Evolutionary conservation across 2,888 invertebrate species (phyloP), one percentile per base, ranked within the genome.

Genomic region (Amphimallon solstitiale): DNA sequence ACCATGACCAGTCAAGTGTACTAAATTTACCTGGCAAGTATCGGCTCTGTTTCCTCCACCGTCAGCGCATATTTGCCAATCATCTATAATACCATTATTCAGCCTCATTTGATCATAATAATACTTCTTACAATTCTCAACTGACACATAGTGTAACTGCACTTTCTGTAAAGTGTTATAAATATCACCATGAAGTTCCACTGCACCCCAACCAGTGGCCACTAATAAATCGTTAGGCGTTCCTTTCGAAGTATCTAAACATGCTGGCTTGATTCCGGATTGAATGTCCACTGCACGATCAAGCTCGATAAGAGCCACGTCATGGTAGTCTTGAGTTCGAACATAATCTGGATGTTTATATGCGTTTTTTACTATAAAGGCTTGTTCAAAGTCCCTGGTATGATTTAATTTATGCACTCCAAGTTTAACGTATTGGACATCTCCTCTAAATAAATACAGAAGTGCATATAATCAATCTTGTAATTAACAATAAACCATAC

Each of bases 301-400:
- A 35, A 86, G 70, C 70, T 79, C 78, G 1, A 86, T 66, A 1
- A 86, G 76, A 5, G 84, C 86, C 23, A 86, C 84, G 64, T 86
- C 86, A 70, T 86, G 80, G 70, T 86, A 86, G 56, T 81, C 77
- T 2, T 75, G 70, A 0, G 80, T 78, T 1, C 71, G 63, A 40
- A 75, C 76, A 70, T 85, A 86, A 0, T 76, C 68, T 0, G 84
- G 84, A 74, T 86, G 81, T n/a, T 73, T 70, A 60, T 81, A 78
- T 38, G 75, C 76, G 37, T 77, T 66, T 0, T 74, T 60, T 0
- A 84, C 71, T 5, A 71, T 71, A n/a, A 79, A 75, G 23, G 81
- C 72, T 67, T 80, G 78, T 2, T 75, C 71, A 9, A 72, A 70
- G 7, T 75, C 66, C n/a, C 34, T 46, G 6, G 21, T n/a, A 34